Conservation (phyloP, 2,888 invertebrate species). For the Shargacucullia verbasci region DNA sequence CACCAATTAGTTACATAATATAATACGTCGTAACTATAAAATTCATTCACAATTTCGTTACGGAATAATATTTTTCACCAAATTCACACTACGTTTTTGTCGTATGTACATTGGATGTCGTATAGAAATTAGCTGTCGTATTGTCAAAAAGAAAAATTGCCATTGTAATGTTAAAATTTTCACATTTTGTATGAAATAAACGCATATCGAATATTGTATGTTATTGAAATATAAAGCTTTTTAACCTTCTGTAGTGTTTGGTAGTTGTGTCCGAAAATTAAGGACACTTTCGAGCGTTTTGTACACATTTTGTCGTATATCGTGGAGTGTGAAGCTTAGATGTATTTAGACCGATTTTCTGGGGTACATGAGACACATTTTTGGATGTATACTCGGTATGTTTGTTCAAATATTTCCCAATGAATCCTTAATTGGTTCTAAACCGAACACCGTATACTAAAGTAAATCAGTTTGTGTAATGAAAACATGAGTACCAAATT, state of each 20-base stretch:
- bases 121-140: slow-evolving; percentile 23
- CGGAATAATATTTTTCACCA: slow-evolving; percentile 18
- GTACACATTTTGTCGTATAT: too few relatives aligned
- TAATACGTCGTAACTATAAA: slow-evolving; percentile 24
- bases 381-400: too few relatives aligned
- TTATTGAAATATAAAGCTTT: slow-evolving; percentile 10
- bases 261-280: too few relatives aligned
- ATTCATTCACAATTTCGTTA: slow-evolving; percentile 19
- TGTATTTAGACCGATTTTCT: too few relatives aligned
- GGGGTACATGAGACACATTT: too few relatives aligned
- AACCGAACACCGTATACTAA: too few relatives aligned
- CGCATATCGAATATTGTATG: slow-evolving; percentile 37
- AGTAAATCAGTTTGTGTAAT: too few relatives aligned
- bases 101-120: slow-evolving; percentile 15
- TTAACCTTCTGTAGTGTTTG: neutral
- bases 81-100: slow-evolving; percentile 13
- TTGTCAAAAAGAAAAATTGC: slow-evolving; percentile 16
- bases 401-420: too few relatives aligned
- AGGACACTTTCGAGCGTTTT: too few relatives aligned
- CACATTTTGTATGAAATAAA: slow-evolving; percentile 46
- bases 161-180: slow-evolving; percentile 29
- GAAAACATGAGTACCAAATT: too few relatives aligned
- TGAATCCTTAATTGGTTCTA: too few relatives aligned
- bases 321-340: too few relatives aligned
- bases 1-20: slow-evolving; percentile 26